Base-by-base conservation (phyloP, 2,797 vertebrate genomes). In the Leptodactylus fallax region DNA sequence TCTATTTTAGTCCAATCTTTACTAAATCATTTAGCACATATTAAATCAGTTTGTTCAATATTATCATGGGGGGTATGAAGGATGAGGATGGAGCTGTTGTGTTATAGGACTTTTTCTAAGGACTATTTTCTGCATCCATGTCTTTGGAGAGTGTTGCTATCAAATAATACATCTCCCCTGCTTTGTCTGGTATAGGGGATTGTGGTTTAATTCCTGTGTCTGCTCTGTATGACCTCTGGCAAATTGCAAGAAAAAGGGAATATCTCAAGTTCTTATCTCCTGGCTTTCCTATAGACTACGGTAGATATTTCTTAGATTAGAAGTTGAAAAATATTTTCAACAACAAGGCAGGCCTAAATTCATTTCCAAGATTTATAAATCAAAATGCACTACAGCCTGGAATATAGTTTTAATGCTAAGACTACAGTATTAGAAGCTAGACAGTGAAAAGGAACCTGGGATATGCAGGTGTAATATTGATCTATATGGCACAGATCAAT, bases 191-290 rank as follows among this genome's bases (percentile, higher is more conserved):
- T n/a, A 63, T 23, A 61, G 58, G 79, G 79, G 79, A 81, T 81
- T 81, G 21, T 49, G 36, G 60, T 81, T 81, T 81, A 80, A 81
- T 49, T 65, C 79, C 60, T 21, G 49, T 81, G 79, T 81, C 60
- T 81, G 79, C 79, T 81, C 79, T 65, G 21, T 81, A 23, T 81
- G 79, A 81, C 79, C 79, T 81, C 61, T 81, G 61, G 60, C 60
- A 81, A 65, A 81, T 63, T 63, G 58, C 79, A 81, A 23, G 27
- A 81, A 81, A 63, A 61, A 81, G 45, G 60, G 56, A 81, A 81
- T 63, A 81, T 81, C 56, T 63, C 36, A 49, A 81, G 58, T 81
- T 63, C 79, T 81, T 81, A 63, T 81, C 79, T 81, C 58, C 11
- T 63, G 21, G 58, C 79, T 81, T 81, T 81, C 79, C 36, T 81